Base-by-base conservation (phyloP, 2,113 vertebrate genomes). In the Chionomys nivalis region DNA sequence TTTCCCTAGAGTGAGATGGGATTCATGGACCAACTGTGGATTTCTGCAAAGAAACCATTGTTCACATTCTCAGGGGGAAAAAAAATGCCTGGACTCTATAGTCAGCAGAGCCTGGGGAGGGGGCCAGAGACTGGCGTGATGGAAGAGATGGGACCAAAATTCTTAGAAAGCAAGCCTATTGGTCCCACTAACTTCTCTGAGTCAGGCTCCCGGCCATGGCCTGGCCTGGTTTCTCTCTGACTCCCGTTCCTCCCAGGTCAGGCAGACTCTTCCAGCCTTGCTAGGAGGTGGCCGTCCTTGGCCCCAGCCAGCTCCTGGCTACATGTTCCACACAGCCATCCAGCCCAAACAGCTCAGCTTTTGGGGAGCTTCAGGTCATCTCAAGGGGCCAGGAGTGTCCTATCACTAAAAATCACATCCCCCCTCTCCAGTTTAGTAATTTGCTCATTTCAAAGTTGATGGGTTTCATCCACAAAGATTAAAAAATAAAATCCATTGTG, bases 51-150 rank as follows among this genome's bases (percentile, higher is more conserved):
- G 33, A 72, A 77, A 36, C 11, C 89, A 47, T 96, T 88, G 39
- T 82, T 95, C 19, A 68, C 94, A 78, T 26, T 82, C 92, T 97
- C 83, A 91, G 76, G 89, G 97, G 89, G 97, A 85, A 70, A 55
- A 97, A 87, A 76, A 58, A 47, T 61, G 19, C 24, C 13, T 91
- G 65, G 79, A 23, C 2, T 78, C 9, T 23, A 88, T 26, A 0
- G 0, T 95, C 17, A 14, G 55, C 33, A 82, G 44, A 93, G 17
- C 39, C 85, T 55, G 68, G 33, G 36, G 2, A 7, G 31, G 21
- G 31, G 24, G 16, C 72, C 72, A 19, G 77, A 92, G 39, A 90
- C 10, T 49, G 58, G 49, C 14, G 2, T 78, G 93, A 49, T 39
- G 4, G 63, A 26, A 94, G 11, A 88, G 31, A 23, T 26, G 36